Conservation (phyloP, 2,888 invertebrate genomes). For the Lasiommata megera region DNA sequence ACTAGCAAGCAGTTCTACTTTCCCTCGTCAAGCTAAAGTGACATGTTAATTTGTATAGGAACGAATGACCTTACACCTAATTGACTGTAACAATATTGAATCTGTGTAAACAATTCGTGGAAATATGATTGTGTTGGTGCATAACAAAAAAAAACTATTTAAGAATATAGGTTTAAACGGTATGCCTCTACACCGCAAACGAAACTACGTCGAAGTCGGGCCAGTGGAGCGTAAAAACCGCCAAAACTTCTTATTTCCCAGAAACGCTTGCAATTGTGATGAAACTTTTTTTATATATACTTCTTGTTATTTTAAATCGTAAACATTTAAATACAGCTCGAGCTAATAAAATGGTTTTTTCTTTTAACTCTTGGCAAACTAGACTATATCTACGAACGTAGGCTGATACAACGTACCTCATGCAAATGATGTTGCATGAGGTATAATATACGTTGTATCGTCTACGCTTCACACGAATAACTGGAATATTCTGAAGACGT, state of each 20-base stretch:
- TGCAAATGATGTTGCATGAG: no score
- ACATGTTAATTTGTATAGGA: background rate
- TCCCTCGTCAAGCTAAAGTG: no score
- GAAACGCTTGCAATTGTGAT: slow-evolving; percentile 6
- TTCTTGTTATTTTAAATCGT: background rate
- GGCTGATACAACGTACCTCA: no score
- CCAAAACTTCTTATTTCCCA: slow-evolving; percentile 7
- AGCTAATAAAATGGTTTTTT: background rate
- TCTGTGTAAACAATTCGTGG: background rate
- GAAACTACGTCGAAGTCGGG: background rate
- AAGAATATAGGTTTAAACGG: slow-evolving; percentile 1
- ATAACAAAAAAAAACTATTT: background rate
- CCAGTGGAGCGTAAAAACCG: background rate
- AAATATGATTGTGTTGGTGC: background rate
- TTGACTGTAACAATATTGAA: background rate
- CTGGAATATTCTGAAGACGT: no score
- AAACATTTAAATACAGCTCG: background rate
- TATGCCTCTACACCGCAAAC: background rate
- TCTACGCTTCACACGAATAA: no score
- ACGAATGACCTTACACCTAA: background rate
- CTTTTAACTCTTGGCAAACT: background rate
- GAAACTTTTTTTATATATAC: background rate
- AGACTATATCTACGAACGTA: no score
- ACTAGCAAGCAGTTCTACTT: no score
- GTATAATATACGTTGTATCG: no score